Evolutionary conservation across 2,113 vertebrate species (phyloP).

Genomic region (Hydrochoerus hydrochaeris): DNA sequence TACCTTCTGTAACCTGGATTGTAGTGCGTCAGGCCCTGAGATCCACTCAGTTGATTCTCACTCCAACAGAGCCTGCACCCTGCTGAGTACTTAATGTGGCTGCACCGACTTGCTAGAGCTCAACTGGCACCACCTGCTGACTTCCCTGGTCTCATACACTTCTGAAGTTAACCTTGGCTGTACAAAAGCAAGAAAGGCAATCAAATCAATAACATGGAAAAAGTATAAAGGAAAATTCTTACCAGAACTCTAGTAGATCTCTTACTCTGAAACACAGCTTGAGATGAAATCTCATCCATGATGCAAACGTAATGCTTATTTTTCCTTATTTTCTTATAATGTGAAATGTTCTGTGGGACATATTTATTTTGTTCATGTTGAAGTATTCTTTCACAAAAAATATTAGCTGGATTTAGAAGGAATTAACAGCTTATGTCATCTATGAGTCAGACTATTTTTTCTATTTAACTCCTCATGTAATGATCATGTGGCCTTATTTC

Average conservation of each 20-base stretch:
- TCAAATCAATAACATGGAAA: constrained; percentile 30
- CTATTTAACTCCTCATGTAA: constrained; percentile 18
- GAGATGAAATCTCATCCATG: constrained; percentile 15
- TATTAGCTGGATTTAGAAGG: background rate
- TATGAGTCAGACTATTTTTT: constrained; percentile 4
- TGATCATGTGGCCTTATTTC: background rate
- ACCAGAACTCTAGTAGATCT: background rate
- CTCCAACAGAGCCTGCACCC: background rate
- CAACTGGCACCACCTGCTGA: background rate
- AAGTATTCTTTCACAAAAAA: constrained; percentile 12
- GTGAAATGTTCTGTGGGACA: constrained; percentile 5
- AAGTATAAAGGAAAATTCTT: background rate
- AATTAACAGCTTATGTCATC: constrained; percentile 20
- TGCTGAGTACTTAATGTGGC: background rate
- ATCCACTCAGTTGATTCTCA: background rate
- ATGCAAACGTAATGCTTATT: constrained; percentile 1
- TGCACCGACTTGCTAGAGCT: background rate
- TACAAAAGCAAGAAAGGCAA: constrained; percentile 41
- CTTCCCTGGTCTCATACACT: background rate
- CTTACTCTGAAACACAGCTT: constrained; percentile 44
- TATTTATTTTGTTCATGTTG: background rate
- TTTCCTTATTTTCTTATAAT: background rate
- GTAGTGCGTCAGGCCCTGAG: background rate
- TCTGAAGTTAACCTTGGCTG: background rate
- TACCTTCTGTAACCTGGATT: background rate